A percentile compares a stretch with the other conserved stretches of the same genome.
These are phyloP conservation scores for Tiaroga cobitis DNA, from an alignment of 2,797 vertebrate genomes.

Conservation along the genomic window DNA sequence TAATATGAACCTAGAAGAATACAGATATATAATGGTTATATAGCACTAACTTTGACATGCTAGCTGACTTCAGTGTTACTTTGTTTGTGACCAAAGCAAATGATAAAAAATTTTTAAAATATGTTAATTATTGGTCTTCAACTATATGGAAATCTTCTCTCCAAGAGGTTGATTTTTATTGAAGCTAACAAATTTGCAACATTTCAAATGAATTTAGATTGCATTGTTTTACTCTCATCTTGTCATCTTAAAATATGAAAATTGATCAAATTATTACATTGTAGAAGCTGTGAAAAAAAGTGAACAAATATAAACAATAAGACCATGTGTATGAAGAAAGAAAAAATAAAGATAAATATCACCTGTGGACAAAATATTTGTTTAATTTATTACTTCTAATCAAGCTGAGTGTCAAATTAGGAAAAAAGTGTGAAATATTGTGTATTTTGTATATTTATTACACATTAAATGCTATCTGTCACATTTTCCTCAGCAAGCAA, in stretches of 20 bases:
- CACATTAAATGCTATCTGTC: not conserved
- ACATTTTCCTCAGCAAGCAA: not conserved
- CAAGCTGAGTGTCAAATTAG: not conserved
- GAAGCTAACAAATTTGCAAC: not conserved
- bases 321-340: not conserved
- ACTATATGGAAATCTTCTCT: not conserved
- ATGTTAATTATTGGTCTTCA: not conserved
- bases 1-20: slow-evolving; percentile 89
- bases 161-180: not conserved
- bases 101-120: not conserved
- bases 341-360: not conserved
- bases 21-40: not conserved
- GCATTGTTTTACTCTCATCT: not conserved
- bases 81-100: not conserved
- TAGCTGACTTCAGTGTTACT: not conserved
- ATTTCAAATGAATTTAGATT: not conserved
- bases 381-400: not conserved
- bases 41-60: not conserved
- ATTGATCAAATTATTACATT: not conserved
- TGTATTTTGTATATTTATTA: not conserved
- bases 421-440: not conserved
- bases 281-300: not conserved
- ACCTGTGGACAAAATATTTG: not conserved
- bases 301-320: not conserved
- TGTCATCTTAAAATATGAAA: not conserved